A percentile compares a stretch with the other conserved stretches of the same genome.
Evolutionary conservation across 2,888 invertebrate genomes (phyloP).

Genomic region (Drosophila nigricruria): DNA sequence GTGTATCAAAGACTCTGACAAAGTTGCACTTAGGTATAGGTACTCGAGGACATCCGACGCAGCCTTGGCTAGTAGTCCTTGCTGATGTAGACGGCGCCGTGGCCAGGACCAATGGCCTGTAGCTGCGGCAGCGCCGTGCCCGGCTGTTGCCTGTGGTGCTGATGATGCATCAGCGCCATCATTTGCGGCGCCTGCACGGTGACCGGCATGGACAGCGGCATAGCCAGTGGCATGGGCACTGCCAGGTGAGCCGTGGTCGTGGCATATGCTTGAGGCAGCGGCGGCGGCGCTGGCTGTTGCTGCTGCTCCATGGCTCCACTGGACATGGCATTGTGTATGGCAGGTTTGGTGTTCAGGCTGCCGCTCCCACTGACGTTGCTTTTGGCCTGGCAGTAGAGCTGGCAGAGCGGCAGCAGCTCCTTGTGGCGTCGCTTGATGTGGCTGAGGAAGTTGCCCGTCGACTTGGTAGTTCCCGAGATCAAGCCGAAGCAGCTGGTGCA

Average conservation of each 20-base stretch:
- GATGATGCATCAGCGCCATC: conserved; percentile 64
- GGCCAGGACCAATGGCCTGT: conserved; percentile 38
- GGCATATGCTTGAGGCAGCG: conserved; percentile 11
- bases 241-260: conserved; percentile 39
- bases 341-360: conserved; percentile 19
- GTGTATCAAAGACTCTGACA: conserved; percentile 35
- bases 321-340: conserved; percentile 13
- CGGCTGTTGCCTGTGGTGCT: conserved; percentile 46
- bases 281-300: conserved; percentile 22
- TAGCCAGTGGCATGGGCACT: conserved; percentile 54
- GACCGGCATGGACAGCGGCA: conserved; percentile 62
- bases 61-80: conserved; percentile 56
- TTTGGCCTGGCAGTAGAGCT: conserved; percentile 79
- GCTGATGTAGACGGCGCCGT: conserved; percentile 62
- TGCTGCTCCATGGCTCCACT: conserved; percentile 32
- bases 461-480: conserved; percentile 82
- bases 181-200: conserved; percentile 67
- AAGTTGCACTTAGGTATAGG: conserved; percentile 62
- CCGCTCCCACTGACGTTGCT: conserved; percentile 19
- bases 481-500: conserved; percentile 79
- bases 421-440: conserved; percentile 82
- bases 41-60: conserved; percentile 37
- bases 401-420: conserved; percentile 74
- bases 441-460: conserved; percentile 83
- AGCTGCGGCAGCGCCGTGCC: conserved; percentile 39